Evolutionary conservation across 2,888 invertebrate species (phyloP), one percentile per base, ranked within the genome.

Genomic region (Cheilosia scutellata): DNA sequence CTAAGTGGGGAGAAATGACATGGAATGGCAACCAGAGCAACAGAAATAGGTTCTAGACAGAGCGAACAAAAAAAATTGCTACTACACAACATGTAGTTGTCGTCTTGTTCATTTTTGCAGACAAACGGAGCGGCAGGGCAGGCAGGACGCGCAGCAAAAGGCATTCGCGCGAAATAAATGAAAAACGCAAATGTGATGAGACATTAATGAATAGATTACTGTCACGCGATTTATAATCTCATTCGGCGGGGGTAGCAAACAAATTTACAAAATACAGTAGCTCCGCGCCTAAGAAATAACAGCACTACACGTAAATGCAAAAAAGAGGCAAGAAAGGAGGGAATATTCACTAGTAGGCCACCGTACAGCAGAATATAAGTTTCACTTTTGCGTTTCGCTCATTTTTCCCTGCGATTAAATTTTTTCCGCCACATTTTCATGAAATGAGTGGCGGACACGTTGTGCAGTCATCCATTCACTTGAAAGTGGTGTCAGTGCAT

Each of bases 201-300:
- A 88, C 88, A 88, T 87, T 88, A 88, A 88, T 88, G 88, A 87
- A 88, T 88, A 88, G 88, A 88, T 88, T 88, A 88, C 87, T 88
- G 88, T 88, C 88, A 88, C 88, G 88, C 88, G 88, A 88, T 88
- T 87, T 87, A 80, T 82, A 72, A 82, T 82, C 82, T 71, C 62
- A 77, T 63, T 55, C 62, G 16, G 63, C 53, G 63, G 20, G 71
- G 13, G 58, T 31, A 76, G 51, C 25, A 27, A 71, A 37, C 33
- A 49, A 76, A 65, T 49, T 33, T 29, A 25, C n/a, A 51, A 60
- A 42, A 58, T 53, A 65, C 68, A 75, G 68, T 57, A 66, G 66
- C 49, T 40, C 33, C n/a, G 20, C 25, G 11, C 25, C 58, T 60
- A 27, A 55, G 47, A 65, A 77, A 76, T 66, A 55, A 65, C 57